Evolutionary conservation across 2,113 vertebrate genomes (phyloP), one percentile per base, ranked within the genome.

Genomic region (Miniopterus natalensis): DNA sequence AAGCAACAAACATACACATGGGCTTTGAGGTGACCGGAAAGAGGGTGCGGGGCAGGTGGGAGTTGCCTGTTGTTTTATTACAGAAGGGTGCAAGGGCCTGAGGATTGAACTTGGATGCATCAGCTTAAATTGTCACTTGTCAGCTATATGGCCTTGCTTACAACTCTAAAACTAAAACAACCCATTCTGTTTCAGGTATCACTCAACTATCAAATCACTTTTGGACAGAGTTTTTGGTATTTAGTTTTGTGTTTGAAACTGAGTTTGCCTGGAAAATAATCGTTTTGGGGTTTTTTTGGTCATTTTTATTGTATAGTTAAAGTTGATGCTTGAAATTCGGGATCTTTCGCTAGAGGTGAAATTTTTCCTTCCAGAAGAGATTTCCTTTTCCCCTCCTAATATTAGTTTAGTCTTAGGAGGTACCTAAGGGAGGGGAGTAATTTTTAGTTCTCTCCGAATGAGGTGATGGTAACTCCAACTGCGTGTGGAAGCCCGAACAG

Each of bases 201-300:
- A 11, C 49, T 71, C 14, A 68, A 13, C 66, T 81, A 12, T 90
- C 84, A 90, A 55, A 15, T 85, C n/a, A 51, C 40, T 80, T 92
- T 80, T 45, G 79, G 74, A 71, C 68, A 65, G 57, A 21, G 4
- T 17, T 61, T 77, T 90, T 94, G 59, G 74, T 63, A 21, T 36
- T 91, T 93, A 86, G 61, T 83, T 91, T 92, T 84, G 73, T 77
- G 23, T 36, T 20, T 59, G 51, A 95, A 84, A 93, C 23, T 42
- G 36, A 95, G 61, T 95, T 94, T 96, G 49, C 68, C 53, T 94
- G 66, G 73, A 92, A 84, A 86, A 95, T 63, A 91, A 89, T 51
- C 2, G 2, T 68, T 31, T 23, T 36, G 36, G 36, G 36, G 36
- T 36, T 94, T 17, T 25, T 61, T 80, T 90, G 20, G 31, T 68